phyloP scores from a whole-genome alignment of 1,140 invertebrate genomes.

The Drosophila burlai region DNA sequence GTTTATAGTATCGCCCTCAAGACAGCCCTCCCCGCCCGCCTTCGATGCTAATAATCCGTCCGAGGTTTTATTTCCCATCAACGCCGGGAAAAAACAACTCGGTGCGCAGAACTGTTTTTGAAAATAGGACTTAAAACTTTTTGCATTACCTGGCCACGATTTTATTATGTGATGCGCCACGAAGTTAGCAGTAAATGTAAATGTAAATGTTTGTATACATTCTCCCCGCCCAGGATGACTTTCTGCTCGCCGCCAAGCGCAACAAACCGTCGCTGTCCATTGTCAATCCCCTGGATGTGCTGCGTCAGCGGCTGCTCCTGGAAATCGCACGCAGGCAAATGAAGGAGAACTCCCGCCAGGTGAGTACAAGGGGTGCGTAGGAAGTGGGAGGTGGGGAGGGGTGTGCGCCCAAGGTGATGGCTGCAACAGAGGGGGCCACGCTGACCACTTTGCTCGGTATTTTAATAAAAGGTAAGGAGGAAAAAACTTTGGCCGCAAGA shows the following conservation, averaged over 20 bases:
- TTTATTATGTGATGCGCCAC: conserved; percentile 31
- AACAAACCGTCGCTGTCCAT: conserved; percentile 91
- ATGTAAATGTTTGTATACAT: conserved; percentile 45
- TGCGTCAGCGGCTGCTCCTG: conserved; percentile 90
- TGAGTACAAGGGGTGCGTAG: conserved; percentile 43
- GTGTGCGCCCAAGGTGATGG: conserved; percentile 1
- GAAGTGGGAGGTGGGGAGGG: not conserved
- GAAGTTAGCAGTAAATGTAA: conserved; percentile 34
- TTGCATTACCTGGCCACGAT: conserved; percentile 34
- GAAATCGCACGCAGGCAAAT: conserved; percentile 91
- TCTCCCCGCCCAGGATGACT: conserved; percentile 37
- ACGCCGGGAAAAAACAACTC: conserved; percentile 15
- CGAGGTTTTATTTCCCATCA: conserved; percentile 25
- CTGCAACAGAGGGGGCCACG: conserved; percentile 12
- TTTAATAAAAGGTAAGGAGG: conserved; percentile 69
- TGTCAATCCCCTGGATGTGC: conserved; percentile 91
- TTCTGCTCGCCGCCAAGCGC: conserved; percentile 84
- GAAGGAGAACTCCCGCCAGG: conserved; percentile 88
- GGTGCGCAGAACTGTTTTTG: conserved; percentile 15
- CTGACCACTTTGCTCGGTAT: conserved; percentile 58
- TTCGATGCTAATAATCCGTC: conserved; percentile 6
- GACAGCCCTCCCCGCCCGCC: not conserved
- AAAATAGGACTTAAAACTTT: conserved; percentile 42
- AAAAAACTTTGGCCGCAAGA: conserved; percentile 57
- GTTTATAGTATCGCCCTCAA: conserved; percentile 1